These are phyloP conservation scores for Hiodon alosoides DNA, from an alignment of 2,113 vertebrate species.

Conservation along the genomic window DNA sequence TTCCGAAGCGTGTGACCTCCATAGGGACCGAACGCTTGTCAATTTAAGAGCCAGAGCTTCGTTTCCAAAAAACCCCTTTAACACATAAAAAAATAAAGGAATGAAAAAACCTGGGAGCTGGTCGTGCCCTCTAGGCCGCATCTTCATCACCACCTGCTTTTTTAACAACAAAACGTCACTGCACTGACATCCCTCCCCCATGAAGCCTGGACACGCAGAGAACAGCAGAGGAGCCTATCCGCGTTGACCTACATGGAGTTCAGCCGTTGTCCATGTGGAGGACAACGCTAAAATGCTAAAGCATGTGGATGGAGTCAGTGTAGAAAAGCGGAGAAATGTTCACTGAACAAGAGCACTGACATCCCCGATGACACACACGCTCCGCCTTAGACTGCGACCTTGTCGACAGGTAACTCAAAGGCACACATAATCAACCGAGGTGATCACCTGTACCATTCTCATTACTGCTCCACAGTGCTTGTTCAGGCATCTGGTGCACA, in stretches of 20 bases:
- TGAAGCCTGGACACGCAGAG: not conserved
- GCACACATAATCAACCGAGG: no score
- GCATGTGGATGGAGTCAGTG: not conserved
- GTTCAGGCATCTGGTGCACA: no score
- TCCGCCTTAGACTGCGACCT: no score
- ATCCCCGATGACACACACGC: no score
- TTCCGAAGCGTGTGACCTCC: constrained; percentile 58
- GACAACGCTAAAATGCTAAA: not conserved
- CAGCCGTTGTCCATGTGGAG: constrained; percentile 3
- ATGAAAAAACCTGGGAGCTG: constrained; percentile 45
- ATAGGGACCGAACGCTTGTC: constrained; percentile 36
- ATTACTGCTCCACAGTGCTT: no score
- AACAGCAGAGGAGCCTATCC: constrained; percentile 1
- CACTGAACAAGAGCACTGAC: no score
- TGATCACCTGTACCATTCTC: no score
- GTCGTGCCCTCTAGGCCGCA: constrained; percentile 28
- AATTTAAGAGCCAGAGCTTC: constrained; percentile 46
- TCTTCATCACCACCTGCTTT: not conserved
- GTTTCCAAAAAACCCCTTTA: constrained; percentile 37
- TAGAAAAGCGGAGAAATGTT: not conserved
- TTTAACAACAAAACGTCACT: constrained; percentile 24
- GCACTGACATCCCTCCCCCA: not conserved
- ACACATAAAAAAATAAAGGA: not conserved
- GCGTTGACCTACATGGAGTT: constrained; percentile 34
- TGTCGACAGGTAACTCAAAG: no score